Conservation (phyloP, 1,140 invertebrate genomes). For the Drosophila ficusphila region DNA sequence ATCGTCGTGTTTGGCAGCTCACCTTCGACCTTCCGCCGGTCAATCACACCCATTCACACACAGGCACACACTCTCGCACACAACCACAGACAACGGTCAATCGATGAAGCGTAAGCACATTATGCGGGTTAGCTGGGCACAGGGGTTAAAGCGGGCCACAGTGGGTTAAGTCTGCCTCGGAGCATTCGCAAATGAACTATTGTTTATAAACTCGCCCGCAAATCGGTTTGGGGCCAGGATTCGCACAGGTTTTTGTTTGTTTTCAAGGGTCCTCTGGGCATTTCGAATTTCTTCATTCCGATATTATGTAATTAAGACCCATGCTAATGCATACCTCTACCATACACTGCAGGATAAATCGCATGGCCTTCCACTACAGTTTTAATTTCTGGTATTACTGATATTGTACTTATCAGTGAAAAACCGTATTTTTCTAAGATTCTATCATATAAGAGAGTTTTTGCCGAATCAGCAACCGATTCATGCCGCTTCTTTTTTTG, state of each 20-base stretch:
- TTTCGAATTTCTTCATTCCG: conserved; percentile 32
- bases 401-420: too few species aligned
- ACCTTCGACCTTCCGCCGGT: conserved; percentile 16
- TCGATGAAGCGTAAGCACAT: conserved; percentile 66
- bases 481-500: background rate
- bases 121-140: conserved; percentile 61
- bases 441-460: too few species aligned
- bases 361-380: background rate
- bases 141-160: conserved; percentile 14
- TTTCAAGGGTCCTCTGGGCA: conserved; percentile 21
- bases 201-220: conserved; percentile 61
- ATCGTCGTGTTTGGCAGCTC: conserved; percentile 17
- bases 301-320: conserved; percentile 57
- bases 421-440: too few species aligned
- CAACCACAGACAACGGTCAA: conserved; percentile 48
- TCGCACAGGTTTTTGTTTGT: conserved; percentile 26
- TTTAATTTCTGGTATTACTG: too few species aligned
- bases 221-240: conserved; percentile 14
- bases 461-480: too few species aligned
- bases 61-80: conserved; percentile 8
- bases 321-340: conserved; percentile 21
- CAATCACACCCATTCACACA: background rate
- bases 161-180: conserved; percentile 10
- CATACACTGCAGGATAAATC: background rate
- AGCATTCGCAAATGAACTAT: conserved; percentile 71